Conservation (phyloP, 2,888 invertebrate genomes). For the Torymus auratus region DNA sequence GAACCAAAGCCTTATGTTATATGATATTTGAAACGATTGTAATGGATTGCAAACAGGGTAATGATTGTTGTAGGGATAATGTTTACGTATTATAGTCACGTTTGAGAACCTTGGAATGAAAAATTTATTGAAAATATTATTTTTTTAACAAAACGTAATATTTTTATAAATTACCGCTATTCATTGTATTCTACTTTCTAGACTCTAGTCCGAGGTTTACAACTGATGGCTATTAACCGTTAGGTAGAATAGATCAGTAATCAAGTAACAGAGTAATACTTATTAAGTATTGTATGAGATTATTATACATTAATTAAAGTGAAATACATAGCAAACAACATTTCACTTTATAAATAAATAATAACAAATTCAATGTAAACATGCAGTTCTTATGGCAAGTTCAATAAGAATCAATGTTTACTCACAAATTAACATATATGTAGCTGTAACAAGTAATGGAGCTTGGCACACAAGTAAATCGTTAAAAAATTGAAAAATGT, state of each 20-base stretch:
- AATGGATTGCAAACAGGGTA: conserved; percentile 53
- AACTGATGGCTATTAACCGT: conserved; percentile 7
- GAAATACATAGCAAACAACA: conserved; percentile 14
- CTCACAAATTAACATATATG: not conserved
- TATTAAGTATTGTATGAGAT: conserved; percentile 28
- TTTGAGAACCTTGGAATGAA: conserved; percentile 34
- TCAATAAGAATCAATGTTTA: conserved; percentile 12
- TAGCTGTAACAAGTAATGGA: conserved; percentile 14
- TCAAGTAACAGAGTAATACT: conserved; percentile 38
- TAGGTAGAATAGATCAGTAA: conserved; percentile 28
- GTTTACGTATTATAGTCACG: not conserved
- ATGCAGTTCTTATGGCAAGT: conserved; percentile 4
- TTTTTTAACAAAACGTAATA: conserved; percentile 27
- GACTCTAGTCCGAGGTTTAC: conserved; percentile 15
- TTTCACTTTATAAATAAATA: conserved; percentile 11
- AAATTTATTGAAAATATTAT: conserved; percentile 35
- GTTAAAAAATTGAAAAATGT: conserved; percentile 20
- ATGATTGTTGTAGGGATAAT: conserved; percentile 3
- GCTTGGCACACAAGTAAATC: conserved; percentile 28
- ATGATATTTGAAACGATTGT: conserved; percentile 26
- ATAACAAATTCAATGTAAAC: conserved; percentile 14
- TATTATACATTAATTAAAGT: conserved; percentile 30
- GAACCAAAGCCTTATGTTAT: conserved; percentile 24
- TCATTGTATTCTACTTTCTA: conserved; percentile 21
- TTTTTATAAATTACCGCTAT: conserved; percentile 42